These are phyloP conservation scores for Perizoma flavofasciatum DNA, from an alignment of 2,888 invertebrate species.

Conservation along the genomic window DNA sequence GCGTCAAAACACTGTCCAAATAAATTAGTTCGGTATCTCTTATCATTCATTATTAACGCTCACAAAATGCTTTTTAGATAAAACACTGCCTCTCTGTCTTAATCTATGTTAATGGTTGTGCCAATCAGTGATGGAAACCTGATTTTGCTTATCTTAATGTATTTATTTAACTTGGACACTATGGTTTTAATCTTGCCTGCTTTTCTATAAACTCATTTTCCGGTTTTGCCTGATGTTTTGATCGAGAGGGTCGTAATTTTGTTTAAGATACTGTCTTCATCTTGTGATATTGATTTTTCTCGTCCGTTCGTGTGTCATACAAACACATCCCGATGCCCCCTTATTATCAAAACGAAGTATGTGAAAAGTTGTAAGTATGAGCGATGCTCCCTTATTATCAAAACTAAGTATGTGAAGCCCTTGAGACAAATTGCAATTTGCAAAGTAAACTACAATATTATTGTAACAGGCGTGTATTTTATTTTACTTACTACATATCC, in stretches of 20 bases:
- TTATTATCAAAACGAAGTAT: too few relatives aligned
- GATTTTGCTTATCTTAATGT: slow-evolving; percentile 7
- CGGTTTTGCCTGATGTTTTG: not conserved
- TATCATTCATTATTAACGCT: slow-evolving; percentile 8
- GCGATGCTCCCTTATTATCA: too few relatives aligned
- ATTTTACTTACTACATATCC: too few relatives aligned
- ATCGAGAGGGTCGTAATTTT: not conserved
- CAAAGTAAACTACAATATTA: too few relatives aligned
- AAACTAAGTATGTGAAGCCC: too few relatives aligned
- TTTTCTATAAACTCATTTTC: not conserved
- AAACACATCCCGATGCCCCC: too few relatives aligned
- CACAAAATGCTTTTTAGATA: slow-evolving; percentile 26
- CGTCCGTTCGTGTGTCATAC: too few relatives aligned
- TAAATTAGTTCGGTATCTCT: slow-evolving; percentile 2
- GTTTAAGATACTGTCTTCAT: too few relatives aligned
- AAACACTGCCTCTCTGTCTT: slow-evolving; percentile 2
- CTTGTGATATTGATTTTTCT: too few relatives aligned
- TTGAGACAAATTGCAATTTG: too few relatives aligned
- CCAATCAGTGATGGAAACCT: slow-evolving; percentile 20
- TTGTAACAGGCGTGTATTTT: too few relatives aligned
- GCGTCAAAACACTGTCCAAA: not conserved
- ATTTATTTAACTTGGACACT: not conserved
- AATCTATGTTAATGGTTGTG: slow-evolving; percentile 17
- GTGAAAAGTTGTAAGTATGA: too few relatives aligned
- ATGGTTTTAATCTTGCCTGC: not conserved